Conservation (phyloP, 2,888 invertebrate genomes). For the Pachymerium ferrugineum region DNA sequence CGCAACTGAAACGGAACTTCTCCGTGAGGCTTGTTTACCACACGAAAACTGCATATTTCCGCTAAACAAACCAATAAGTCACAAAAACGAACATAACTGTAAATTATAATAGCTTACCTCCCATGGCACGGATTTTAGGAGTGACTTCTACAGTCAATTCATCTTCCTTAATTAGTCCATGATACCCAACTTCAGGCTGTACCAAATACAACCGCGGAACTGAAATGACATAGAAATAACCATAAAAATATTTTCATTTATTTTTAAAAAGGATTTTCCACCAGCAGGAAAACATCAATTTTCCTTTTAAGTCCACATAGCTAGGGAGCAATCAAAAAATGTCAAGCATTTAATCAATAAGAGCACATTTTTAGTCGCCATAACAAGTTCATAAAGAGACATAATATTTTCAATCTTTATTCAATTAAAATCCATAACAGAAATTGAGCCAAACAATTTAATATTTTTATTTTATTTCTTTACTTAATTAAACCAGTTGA, state of each 20-base stretch:
- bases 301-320: neutral
- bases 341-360: slow-evolving; percentile 9
- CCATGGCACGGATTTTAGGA: slow-evolving; percentile 78
- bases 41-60: slow-evolving; percentile 79
- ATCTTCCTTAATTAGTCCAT: slow-evolving; percentile 86
- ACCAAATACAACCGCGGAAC: slow-evolving; percentile 59
- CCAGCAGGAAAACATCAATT: neutral
- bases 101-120: slow-evolving; percentile 44
- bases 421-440: too few species aligned
- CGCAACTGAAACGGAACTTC: slow-evolving; percentile 84
- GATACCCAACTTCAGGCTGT: slow-evolving; percentile 80
- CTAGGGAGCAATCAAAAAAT: neutral
- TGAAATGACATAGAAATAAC: slow-evolving; percentile 30
- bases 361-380: neutral
- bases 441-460: too few species aligned
- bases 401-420: too few species aligned
- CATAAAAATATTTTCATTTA: neutral
- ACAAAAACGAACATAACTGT: neutral
- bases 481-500: too few species aligned
- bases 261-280: neutral
- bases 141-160: slow-evolving; percentile 88
- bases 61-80: slow-evolving; percentile 37
- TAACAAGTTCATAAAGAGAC: neutral
- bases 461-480: too few species aligned
- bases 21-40: slow-evolving; percentile 85